phyloP scores from a whole-genome alignment of 2,113 vertebrate genomes.

The Chunga burmeisteri region DNA sequence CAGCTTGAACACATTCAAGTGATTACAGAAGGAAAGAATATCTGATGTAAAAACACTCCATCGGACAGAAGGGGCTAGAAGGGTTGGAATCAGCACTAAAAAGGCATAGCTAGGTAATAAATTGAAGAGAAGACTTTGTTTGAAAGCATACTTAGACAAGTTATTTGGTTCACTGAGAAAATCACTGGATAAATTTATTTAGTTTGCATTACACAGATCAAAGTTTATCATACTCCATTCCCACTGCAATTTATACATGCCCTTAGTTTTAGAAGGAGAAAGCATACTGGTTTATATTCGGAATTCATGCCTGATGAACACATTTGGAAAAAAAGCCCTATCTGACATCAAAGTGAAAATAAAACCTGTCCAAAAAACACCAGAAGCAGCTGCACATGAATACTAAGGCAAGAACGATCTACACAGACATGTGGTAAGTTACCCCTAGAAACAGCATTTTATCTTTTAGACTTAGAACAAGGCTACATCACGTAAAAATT shows the following conservation, averaged over 20 bases:
- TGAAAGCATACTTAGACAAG: background rate
- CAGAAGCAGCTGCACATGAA: background rate
- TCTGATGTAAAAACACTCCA: background rate
- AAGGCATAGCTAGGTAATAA: background rate
- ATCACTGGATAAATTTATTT: accelerated
- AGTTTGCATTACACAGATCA: background rate
- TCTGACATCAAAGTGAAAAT: background rate
- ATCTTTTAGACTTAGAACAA: background rate
- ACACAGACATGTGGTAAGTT: background rate
- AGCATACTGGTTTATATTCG: background rate
- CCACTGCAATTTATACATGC: background rate
- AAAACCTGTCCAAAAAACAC: accelerated
- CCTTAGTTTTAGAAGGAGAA: background rate
- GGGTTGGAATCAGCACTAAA: background rate
- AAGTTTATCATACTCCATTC: background rate
- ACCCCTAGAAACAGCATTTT: background rate
- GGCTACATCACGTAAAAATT: background rate
- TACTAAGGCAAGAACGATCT: background rate
- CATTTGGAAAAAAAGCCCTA: background rate
- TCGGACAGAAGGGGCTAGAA: background rate
- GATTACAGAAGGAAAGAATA: background rate
- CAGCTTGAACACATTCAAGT: background rate
- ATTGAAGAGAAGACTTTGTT: background rate
- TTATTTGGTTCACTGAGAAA: background rate
- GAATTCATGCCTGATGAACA: background rate